Conservation (phyloP, 2,888 invertebrate genomes). For the Platynereis dumerilii region DNA sequence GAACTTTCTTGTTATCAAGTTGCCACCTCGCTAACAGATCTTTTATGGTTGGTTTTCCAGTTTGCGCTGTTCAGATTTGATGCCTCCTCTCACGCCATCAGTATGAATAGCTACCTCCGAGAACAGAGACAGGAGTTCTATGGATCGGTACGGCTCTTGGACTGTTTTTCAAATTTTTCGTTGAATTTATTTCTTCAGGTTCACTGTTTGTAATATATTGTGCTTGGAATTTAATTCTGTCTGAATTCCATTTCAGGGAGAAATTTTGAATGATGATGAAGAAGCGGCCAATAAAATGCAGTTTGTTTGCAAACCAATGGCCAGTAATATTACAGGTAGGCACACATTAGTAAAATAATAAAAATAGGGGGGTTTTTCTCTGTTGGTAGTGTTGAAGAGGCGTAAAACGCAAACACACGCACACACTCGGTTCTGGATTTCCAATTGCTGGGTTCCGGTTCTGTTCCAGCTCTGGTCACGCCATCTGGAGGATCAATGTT, state of each 20-base stretch:
- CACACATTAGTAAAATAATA: too few species aligned
- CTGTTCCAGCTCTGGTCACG: too few species aligned
- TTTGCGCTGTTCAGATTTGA: constrained; percentile 75
- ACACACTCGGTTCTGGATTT: too few species aligned
- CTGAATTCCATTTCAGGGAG: constrained; percentile 33
- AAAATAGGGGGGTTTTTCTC: too few species aligned
- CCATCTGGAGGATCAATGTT: too few species aligned
- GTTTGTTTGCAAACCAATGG: constrained; percentile 73
- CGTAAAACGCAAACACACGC: too few species aligned
- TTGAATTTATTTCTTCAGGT: too few species aligned
- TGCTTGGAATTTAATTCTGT: constrained; percentile 1
- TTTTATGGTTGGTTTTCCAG: constrained; percentile 44
- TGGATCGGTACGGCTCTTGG: constrained; percentile 36
- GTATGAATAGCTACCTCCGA: constrained; percentile 67
- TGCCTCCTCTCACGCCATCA: constrained; percentile 70
- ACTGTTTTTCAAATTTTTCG: background rate
- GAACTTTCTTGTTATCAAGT: too few species aligned
- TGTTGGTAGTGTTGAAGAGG: too few species aligned
- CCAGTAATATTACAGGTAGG: constrained; percentile 66
- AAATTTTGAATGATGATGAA: constrained; percentile 35
- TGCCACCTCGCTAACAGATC: too few species aligned
- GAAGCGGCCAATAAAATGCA: constrained; percentile 65
- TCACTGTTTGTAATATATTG: too few species aligned
- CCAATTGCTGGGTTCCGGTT: too few species aligned
- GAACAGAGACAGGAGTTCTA: constrained; percentile 63